phyloP scores from a whole-genome alignment of 1,140 invertebrate species.

The Cyclina sinensis region DNA sequence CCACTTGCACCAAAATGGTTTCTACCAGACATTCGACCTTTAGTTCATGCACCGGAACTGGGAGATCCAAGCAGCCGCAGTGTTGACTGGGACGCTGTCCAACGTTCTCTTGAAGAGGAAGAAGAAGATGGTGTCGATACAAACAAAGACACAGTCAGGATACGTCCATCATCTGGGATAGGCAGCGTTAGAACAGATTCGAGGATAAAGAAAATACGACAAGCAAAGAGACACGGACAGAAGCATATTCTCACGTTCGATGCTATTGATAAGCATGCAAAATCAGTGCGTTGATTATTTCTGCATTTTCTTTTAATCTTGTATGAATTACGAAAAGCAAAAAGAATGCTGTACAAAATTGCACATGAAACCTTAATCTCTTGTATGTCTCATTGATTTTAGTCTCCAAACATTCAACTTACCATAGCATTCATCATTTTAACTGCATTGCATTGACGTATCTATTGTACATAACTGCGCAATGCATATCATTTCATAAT shows the following conservation, averaged over 20 bases:
- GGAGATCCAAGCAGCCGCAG: neutral
- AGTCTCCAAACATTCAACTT: neutral
- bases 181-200: constrained; percentile 23
- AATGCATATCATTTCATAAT: neutral
- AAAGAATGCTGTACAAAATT: no score
- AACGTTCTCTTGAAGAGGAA: constrained; percentile 14
- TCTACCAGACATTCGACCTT: constrained; percentile 37
- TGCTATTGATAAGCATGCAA: constrained; percentile 39
- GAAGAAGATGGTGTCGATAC: constrained; percentile 19
- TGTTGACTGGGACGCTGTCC: constrained; percentile 38
- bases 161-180: constrained; percentile 16
- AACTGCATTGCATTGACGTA: neutral
- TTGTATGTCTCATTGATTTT: no score
- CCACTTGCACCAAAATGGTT: constrained; percentile 51
- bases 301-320: no score
- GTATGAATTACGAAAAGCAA: no score
- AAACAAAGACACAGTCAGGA: neutral
- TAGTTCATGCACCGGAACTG: constrained; percentile 26
- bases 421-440: neutral
- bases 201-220: neutral
- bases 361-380: no score
- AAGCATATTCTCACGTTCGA: constrained; percentile 25
- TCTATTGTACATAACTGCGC: neutral
- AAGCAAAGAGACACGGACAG: neutral
- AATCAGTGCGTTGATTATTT: constrained; percentile 33